phyloP scores from a whole-genome alignment of 2,797 vertebrate species.

The Sparidentex hasta region DNA sequence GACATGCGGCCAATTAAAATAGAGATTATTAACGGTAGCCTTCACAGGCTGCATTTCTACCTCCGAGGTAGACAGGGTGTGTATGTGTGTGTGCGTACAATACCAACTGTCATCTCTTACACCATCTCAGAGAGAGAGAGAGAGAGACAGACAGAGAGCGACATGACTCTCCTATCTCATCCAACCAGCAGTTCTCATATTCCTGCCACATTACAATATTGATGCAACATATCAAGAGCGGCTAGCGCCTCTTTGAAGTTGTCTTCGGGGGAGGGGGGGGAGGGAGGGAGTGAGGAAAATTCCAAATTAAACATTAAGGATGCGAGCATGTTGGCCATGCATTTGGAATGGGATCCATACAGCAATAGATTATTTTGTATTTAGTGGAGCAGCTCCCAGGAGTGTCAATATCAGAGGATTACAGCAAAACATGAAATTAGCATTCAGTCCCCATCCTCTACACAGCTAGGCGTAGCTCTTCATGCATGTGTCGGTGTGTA shows the following conservation, averaged over 20 bases:
- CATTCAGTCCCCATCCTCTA: conserved; percentile 88
- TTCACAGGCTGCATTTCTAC: conserved; percentile 54
- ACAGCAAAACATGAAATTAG: conserved; percentile 90
- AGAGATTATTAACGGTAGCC: conserved; percentile 53
- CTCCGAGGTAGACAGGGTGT: conserved; percentile 55
- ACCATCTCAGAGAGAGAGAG: conserved; percentile 74
- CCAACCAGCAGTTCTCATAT: conserved; percentile 86
- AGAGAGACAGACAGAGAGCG: conserved; percentile 69
- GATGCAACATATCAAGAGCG: conserved; percentile 88
- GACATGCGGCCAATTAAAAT: conserved; percentile 54
- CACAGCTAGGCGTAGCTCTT: conserved; percentile 80
- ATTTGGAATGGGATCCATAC: conserved; percentile 87
- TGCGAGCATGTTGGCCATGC: conserved; percentile 86
- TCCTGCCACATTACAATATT: conserved; percentile 89
- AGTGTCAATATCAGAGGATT: conserved; percentile 91
- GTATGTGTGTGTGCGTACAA: conserved; percentile 44
- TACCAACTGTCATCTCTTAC: conserved; percentile 71
- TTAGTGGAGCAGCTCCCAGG: conserved; percentile 90
- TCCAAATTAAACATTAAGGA: conserved; percentile 89
- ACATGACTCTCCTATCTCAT: conserved; percentile 84
- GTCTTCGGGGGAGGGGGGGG: conserved; percentile 82
- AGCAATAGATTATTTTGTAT: conserved; percentile 90
- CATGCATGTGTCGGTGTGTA: conserved; percentile 63
- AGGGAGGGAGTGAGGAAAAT: conserved; percentile 84
- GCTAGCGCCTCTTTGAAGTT: conserved; percentile 88